Percentiles rank a stretch among this genome's conserved stretches.
Conservation (phyloP, 53 echinoderm and acorn worm species). For the Paracentrotus lividus region DNA sequence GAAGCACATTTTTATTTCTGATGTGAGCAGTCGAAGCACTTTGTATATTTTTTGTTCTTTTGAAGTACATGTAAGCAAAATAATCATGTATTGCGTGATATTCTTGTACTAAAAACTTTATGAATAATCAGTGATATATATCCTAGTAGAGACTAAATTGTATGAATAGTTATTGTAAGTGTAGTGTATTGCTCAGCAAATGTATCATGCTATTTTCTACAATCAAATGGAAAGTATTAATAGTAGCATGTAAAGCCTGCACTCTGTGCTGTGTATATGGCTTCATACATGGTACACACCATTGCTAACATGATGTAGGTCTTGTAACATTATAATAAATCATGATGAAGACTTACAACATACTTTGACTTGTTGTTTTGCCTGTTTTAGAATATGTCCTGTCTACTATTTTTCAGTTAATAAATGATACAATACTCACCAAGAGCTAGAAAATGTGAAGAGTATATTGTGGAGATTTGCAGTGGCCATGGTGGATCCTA, state of each 20-base stretch:
- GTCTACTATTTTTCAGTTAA: not conserved
- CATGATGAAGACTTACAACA: conserved; percentile 2
- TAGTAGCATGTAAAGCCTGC: not conserved
- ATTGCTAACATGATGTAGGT: conserved; percentile 26
- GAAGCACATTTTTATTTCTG: conserved; percentile 23
- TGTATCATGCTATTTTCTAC: conserved; percentile 35
- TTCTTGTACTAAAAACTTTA: conserved; percentile 35
- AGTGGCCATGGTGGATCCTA: not conserved
- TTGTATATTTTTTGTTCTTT: conserved; percentile 14
- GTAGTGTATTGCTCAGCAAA: conserved; percentile 11
- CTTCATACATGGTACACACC: conserved; percentile 14
- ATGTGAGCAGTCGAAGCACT: not conserved
- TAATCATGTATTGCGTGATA: conserved; percentile 48
- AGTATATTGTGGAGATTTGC: not conserved
- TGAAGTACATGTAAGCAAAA: not conserved
- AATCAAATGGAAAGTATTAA: conserved; percentile 47
- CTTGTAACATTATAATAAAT: conserved; percentile 20
- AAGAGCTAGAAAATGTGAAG: not conserved
- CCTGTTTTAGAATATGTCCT: not conserved
- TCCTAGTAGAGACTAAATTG: not conserved
- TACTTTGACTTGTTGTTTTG: not conserved
- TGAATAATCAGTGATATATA: conserved; percentile 36
- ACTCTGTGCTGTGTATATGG: conserved; percentile 14
- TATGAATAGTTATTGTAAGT: conserved; percentile 32
- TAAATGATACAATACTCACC: not conserved